A percentile compares a stretch with the other conserved stretches of the same genome.
Conservation (phyloP, 2,113 vertebrate species). For the Leptocoma aspasia region DNA sequence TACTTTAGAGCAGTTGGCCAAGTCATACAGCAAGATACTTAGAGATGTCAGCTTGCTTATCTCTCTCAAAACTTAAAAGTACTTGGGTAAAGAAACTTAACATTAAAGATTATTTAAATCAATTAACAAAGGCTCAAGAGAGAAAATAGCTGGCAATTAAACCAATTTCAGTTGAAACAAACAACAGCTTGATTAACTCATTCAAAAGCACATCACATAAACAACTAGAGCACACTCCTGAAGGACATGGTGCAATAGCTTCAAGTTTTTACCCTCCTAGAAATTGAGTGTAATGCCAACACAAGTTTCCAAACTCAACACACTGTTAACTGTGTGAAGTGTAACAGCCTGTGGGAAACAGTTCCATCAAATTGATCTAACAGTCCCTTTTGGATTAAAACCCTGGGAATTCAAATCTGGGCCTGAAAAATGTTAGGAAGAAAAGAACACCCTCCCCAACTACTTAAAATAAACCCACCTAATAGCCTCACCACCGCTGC, state of each 20-base stretch:
- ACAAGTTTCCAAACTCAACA: not conserved
- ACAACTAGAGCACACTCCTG: not conserved
- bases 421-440: not conserved
- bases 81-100: not conserved
- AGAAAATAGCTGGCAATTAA: not conserved
- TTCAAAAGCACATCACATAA: not conserved
- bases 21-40: not conserved
- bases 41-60: not conserved
- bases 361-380: constrained; percentile 32
- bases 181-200: not conserved
- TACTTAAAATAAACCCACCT: constrained; percentile 15
- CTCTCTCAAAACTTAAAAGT: not conserved
- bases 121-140: not conserved
- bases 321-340: not conserved
- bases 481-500: not conserved
- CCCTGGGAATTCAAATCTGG: not conserved
- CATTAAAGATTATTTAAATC: not conserved
- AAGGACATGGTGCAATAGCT: not conserved
- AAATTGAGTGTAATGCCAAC: not conserved
- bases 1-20: not conserved
- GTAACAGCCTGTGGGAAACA: constrained; percentile 21
- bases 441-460: not conserved
- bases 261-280: not conserved
- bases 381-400: not conserved
- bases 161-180: not conserved